Evolutionary conservation across 2,797 vertebrate species (phyloP), one percentile per base, ranked within the genome.

Genomic region (Salmo trutta): DNA sequence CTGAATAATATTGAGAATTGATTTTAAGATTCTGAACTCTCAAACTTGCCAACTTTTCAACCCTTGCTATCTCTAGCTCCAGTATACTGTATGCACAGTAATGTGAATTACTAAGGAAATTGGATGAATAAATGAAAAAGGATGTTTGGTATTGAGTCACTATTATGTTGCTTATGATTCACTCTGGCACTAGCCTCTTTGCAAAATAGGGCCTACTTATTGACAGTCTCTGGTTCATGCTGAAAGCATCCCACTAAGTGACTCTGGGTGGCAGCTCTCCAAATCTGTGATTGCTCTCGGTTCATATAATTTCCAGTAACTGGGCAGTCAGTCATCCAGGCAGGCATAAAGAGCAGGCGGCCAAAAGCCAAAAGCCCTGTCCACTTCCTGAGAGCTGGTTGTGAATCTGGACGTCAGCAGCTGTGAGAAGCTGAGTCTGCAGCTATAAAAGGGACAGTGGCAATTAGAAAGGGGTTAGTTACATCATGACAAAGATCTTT

Each of bases 251-350:
- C 64, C 27, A 29, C 21, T 66, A 66, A 66, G 64, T 66, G 24
- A 65, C 62, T 65, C 21, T 24, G 12, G 64, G 27, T 29, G 64
- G 64, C 64, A 66, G 64, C 64, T 31, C 24, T 66, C 64, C 64
- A 66, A 66, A 66, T 29, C 10, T 66, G 8, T 66, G 64, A 66
- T 31, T 66, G 64, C 64, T 66, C 64, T 29, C 4, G 64, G 64
- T 66, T 66, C 64, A 66, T 31, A 66, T 15, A 31, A 29, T 66
- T 29, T 66, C 64, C 64, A 66, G 64, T 66, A 66, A 31, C 64
- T 66, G 64, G 24, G 8, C 64, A 66, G 64, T 59, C 56, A 59
- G 17, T 19, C 19, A 21, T 4, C n/a, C 64, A 66, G 27, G 64
- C 64, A 66, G 24, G 24, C 62, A 65, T 10, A 27, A 12, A 65